phyloP scores from a whole-genome alignment of 2,888 invertebrate species.

The Andrena flavipes region DNA sequence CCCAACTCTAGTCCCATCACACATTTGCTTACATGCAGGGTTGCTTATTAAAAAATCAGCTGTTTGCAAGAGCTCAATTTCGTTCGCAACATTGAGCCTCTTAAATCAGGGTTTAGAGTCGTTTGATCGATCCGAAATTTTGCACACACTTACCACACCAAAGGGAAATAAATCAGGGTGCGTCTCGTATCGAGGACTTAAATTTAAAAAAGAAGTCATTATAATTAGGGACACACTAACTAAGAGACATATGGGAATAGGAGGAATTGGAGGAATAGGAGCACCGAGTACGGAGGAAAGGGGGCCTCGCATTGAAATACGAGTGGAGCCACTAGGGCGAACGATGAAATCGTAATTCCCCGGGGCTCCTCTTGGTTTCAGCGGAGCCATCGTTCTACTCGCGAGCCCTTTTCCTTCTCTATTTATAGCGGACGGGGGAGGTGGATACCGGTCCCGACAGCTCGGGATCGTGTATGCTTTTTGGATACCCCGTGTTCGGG shows the following conservation, averaged over 20 bases:
- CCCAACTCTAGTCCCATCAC: too few relatives aligned
- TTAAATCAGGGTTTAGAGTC: too few relatives aligned
- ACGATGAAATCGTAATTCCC: conserved; percentile 50
- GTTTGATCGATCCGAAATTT: too few relatives aligned
- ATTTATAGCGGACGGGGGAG: conserved; percentile 26
- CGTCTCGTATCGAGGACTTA: too few relatives aligned
- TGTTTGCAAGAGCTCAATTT: too few relatives aligned
- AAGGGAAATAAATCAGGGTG: too few relatives aligned
- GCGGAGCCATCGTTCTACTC: not conserved
- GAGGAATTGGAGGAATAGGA: not conserved
- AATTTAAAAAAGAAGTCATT: too few relatives aligned
- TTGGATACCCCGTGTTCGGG: conserved; percentile 47
- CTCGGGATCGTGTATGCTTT: conserved; percentile 26
- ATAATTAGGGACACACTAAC: too few relatives aligned
- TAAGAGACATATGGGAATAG: not conserved
- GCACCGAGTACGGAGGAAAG: not conserved
- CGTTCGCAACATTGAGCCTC: too few relatives aligned
- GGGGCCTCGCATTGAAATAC: conserved; percentile 23
- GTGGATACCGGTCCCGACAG: conserved; percentile 18
- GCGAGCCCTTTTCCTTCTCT: conserved; percentile 28
- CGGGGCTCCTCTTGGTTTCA: conserved; percentile 38
- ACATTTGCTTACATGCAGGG: too few relatives aligned
- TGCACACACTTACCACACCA: too few relatives aligned
- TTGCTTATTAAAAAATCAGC: too few relatives aligned
- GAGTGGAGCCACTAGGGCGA: conserved; percentile 22